These are phyloP conservation scores for Prinia subflava DNA, from an alignment of 2,113 vertebrate species.

Conservation along the genomic window DNA sequence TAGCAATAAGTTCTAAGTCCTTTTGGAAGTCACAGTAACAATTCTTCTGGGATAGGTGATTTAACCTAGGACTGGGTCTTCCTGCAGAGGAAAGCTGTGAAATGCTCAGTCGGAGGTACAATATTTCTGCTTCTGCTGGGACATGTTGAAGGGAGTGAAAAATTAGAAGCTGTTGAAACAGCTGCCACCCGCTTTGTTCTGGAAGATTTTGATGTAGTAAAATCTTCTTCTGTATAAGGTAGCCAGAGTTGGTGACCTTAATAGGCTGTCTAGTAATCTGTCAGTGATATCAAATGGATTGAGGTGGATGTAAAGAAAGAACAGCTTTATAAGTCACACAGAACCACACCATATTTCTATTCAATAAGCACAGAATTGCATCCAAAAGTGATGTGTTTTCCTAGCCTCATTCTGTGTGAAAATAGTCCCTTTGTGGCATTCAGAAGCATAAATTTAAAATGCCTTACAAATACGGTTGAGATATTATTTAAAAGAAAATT, in stretches of 20 bases:
- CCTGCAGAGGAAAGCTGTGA: not conserved
- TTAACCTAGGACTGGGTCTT: not conserved
- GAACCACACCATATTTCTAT: not conserved
- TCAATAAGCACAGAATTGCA: not conserved
- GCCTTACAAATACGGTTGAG: not conserved
- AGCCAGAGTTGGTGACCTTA: not conserved
- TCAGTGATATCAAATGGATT: not conserved
- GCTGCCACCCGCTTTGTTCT: not conserved
- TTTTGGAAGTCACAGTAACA: not conserved
- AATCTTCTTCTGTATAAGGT: not conserved
- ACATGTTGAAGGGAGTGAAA: slow-evolving; percentile 43
- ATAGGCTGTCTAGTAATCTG: not conserved
- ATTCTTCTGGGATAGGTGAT: not conserved
- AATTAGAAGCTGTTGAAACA: slow-evolving; percentile 25
- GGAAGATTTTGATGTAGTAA: not conserved
- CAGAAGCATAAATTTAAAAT: not conserved
- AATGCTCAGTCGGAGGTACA: not conserved
- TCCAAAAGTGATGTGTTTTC: not conserved
- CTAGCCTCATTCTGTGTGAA: not conserved
- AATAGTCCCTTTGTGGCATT: not conserved
- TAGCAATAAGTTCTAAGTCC: not conserved
- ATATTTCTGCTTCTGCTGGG: not conserved
- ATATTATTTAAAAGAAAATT: not conserved
- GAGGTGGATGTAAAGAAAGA: not conserved
- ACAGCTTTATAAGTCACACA: not conserved